phyloP scores from a whole-genome alignment of 2,888 invertebrate species.

The Coenonympha arcania region DNA sequence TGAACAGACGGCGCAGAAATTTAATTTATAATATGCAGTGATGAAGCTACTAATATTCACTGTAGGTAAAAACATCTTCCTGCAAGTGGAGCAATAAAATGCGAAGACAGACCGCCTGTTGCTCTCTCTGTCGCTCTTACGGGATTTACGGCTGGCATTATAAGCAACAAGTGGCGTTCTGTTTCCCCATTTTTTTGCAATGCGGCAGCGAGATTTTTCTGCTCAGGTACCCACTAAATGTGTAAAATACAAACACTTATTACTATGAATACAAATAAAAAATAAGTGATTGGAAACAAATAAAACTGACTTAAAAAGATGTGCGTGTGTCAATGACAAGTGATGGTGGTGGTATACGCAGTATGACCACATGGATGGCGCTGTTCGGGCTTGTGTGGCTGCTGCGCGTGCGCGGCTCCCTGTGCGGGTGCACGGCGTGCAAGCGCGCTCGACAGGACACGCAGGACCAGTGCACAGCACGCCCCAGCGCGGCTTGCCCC shows the following conservation, averaged over 20 bases:
- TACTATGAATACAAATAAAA: background rate
- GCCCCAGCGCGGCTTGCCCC: conserved; percentile 28
- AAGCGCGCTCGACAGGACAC: conserved; percentile 66
- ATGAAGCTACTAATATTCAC: too few species aligned
- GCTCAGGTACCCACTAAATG: too few species aligned
- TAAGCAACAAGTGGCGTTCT: too few species aligned
- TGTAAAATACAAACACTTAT: background rate
- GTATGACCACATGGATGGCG: conserved; percentile 81
- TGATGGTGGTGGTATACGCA: conserved; percentile 57
- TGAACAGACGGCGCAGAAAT: too few species aligned
- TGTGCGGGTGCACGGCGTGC: conserved; percentile 83
- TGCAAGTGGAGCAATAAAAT: too few species aligned
- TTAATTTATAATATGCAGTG: too few species aligned
- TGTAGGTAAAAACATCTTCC: too few species aligned
- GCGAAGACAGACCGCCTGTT: too few species aligned
- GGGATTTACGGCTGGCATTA: too few species aligned
- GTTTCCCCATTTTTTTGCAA: too few species aligned
- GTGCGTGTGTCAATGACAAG: conserved; percentile 28
- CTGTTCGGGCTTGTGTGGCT: conserved; percentile 90
- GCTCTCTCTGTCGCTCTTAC: too few species aligned
- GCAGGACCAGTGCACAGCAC: conserved; percentile 33
- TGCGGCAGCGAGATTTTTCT: too few species aligned
- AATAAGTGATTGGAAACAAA: background rate
- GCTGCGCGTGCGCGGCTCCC: conserved; percentile 84
- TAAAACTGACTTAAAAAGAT: background rate